phyloP scores from a whole-genome alignment of 2,113 vertebrate species.

The Calidris pygmaea region DNA sequence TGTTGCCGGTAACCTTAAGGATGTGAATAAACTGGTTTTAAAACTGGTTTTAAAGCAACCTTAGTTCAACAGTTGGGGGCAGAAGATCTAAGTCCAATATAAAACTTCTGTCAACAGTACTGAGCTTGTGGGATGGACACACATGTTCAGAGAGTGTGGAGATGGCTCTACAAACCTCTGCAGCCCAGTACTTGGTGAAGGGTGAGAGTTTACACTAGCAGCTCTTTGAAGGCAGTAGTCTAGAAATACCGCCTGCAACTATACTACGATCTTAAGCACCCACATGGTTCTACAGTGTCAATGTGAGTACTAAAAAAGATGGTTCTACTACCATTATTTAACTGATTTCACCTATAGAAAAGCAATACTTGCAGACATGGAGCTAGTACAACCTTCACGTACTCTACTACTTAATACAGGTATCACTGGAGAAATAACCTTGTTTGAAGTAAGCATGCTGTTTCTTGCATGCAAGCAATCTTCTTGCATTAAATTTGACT shows the following conservation, averaged over 20 bases:
- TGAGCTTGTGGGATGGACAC: neutral
- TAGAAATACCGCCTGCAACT: neutral
- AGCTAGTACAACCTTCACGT: rapidly evolving
- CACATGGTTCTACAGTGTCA: neutral
- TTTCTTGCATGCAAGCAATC: neutral
- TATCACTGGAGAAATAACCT: neutral
- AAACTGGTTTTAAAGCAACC: neutral
- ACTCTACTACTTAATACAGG: neutral
- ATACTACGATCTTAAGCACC: neutral
- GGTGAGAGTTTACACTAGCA: neutral
- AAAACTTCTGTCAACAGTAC: neutral
- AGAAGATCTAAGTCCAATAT: neutral
- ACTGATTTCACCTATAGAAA: neutral
- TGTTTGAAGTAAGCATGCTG: neutral
- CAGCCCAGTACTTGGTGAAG: neutral
- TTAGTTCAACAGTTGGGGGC: neutral
- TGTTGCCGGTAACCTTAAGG: neutral
- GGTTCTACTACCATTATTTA: neutral
- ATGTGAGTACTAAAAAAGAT: neutral
- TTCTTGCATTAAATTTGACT: neutral
- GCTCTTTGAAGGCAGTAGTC: neutral
- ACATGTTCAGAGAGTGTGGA: neutral
- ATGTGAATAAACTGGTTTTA: neutral
- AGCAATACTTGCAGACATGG: neutral
- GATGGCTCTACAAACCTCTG: neutral